These are phyloP conservation scores for Setipinna tenuifilis DNA, from an alignment of 2,797 vertebrate species.

Conservation along the genomic window DNA sequence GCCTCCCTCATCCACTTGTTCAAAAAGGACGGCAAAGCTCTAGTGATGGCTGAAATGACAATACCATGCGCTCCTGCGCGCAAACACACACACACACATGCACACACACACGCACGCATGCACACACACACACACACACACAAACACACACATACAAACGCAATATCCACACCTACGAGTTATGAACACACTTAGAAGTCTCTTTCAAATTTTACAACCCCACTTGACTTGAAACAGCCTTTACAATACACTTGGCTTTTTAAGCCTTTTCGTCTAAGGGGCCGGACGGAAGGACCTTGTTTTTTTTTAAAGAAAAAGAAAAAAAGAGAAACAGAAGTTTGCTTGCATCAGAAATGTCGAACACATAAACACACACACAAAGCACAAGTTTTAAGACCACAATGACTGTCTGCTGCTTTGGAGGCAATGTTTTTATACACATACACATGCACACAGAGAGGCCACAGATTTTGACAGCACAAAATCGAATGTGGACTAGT, in stretches of 20 bases:
- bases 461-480: too few species aligned
- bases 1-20: background rate
- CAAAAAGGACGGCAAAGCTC: background rate
- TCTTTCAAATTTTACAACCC: conserved; percentile 5
- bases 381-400: background rate
- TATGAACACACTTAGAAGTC: background rate
- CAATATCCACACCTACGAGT: background rate
- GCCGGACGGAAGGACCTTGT: background rate
- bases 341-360: background rate
- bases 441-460: too few species aligned
- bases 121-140: background rate
- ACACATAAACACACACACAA: background rate
- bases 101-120: background rate
- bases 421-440: background rate
- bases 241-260: background rate
- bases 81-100: too few species aligned
- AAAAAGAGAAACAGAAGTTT: background rate
- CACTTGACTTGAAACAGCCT: conserved; percentile 15
- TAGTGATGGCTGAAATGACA: background rate
- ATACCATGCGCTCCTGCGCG: too few species aligned
- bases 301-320: too few species aligned
- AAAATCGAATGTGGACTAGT: too few species aligned
- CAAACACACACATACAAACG: too few species aligned
- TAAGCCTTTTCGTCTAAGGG: background rate
- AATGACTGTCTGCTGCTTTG: background rate